phyloP scores from a whole-genome alignment of 2,888 invertebrate genomes.

The Ophioninae sp. region DNA sequence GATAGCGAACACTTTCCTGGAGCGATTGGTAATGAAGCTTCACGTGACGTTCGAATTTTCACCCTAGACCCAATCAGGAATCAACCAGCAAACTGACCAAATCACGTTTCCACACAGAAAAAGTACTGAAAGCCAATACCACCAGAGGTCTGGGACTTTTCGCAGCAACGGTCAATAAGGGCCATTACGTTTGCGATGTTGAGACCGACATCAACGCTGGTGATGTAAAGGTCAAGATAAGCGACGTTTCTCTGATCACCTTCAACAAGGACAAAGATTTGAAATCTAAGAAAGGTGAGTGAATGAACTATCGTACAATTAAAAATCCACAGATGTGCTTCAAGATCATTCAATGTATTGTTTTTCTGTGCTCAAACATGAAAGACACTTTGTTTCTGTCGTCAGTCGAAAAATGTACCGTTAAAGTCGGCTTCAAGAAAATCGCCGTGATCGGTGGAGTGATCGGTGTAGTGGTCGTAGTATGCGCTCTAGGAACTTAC shows the following conservation, averaged over 20 bases:
- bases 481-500: constrained; percentile 49
- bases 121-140: constrained; percentile 47
- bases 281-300: constrained; percentile 63
- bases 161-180: constrained; percentile 46
- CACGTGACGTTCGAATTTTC: not conserved
- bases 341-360: constrained; percentile 7
- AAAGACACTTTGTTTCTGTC: constrained; percentile 40
- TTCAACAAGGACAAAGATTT: constrained; percentile 63
- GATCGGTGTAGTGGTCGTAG: constrained; percentile 52
- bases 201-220: constrained; percentile 44
- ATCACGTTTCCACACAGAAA: constrained; percentile 41
- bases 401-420: constrained; percentile 66
- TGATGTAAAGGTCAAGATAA: constrained; percentile 60
- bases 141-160: constrained; percentile 63
- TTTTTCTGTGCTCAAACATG: constrained; percentile 25
- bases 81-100: not conserved
- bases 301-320: not conserved
- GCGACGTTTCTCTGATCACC: constrained; percentile 65
- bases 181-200: constrained; percentile 61
- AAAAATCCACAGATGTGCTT: not conserved
- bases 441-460: constrained; percentile 65
- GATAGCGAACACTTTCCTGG: constrained; percentile 57
- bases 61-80: not conserved
- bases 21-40: constrained; percentile 54
- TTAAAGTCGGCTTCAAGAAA: constrained; percentile 42